A percentile compares a stretch with the other conserved stretches of the same genome.
phyloP scores from a whole-genome alignment of 2,797 vertebrate genomes.

The Dendrocincla tyrannina region DNA sequence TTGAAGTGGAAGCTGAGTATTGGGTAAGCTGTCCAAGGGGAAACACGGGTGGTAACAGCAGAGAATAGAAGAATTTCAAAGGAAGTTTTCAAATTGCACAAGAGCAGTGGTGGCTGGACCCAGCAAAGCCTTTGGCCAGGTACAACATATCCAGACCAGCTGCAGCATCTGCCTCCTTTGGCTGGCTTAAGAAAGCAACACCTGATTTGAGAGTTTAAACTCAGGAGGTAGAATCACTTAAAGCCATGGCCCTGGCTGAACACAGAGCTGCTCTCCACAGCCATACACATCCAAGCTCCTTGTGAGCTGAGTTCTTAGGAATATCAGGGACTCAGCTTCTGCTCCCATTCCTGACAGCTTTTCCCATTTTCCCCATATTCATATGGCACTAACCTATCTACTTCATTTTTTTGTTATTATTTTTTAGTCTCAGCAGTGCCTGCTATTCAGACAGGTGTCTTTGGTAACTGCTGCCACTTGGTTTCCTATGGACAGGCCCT shows the following conservation, averaged over 20 bases:
- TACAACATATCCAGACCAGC: not conserved
- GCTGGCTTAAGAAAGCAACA: not conserved
- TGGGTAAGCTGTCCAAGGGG: not conserved
- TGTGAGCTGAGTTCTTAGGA: not conserved
- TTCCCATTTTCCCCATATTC: not conserved
- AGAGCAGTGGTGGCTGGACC: fast-evolving
- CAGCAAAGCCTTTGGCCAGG: not conserved
- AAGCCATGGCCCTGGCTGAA: not conserved
- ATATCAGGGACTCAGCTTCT: not conserved
- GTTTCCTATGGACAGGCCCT: not conserved
- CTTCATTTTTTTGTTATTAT: not conserved
- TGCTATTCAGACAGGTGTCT: not conserved
- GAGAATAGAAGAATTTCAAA: not conserved
- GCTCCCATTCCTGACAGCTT: not conserved
- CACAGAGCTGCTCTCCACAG: not conserved
- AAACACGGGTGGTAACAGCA: not conserved
- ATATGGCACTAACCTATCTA: not conserved
- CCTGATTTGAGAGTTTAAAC: not conserved
- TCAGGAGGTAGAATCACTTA: not conserved
- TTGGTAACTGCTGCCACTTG: not conserved
- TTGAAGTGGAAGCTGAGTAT: not conserved
- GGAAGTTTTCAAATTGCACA: not conserved
- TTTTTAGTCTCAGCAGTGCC: not conserved
- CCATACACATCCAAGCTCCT: fast-evolving
- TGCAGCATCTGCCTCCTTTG: not conserved